Evolutionary conservation across 1,140 invertebrate genomes (phyloP).

Genomic region (Halyomorpha halys): DNA sequence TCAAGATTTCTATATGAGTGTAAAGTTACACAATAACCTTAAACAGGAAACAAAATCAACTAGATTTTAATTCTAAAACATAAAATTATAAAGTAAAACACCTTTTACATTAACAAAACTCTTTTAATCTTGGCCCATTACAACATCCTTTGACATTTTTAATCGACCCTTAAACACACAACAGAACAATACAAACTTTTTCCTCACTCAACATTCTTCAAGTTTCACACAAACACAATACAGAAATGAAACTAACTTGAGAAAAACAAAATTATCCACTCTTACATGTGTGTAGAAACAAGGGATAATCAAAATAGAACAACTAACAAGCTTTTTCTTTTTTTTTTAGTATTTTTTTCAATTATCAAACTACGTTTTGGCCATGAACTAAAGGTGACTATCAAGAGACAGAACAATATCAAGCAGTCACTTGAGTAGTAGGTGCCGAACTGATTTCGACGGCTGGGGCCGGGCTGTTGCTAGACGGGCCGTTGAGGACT

Average conservation of each 20-base stretch:
- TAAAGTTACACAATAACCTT: too few relatives aligned
- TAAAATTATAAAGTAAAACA: too few relatives aligned
- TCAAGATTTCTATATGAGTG: too few relatives aligned
- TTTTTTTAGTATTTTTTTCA: not conserved
- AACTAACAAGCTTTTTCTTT: slow-evolving; percentile 3
- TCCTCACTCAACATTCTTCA: not conserved
- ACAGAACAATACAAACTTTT: slow-evolving; percentile 1
- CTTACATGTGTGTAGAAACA: slow-evolving; percentile 1
- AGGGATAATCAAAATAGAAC: slow-evolving; percentile 4
- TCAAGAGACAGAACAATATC: not conserved
- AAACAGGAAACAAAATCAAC: too few relatives aligned
- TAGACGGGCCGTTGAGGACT: slow-evolving; percentile 42
- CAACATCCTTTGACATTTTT: slow-evolving; percentile 4
- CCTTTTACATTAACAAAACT: too few relatives aligned
- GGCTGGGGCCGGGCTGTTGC: slow-evolving; percentile 34
- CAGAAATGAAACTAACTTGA: slow-evolving; percentile 4
- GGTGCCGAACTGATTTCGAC: slow-evolving; percentile 36
- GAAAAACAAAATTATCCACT: not conserved
- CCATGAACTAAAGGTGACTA: not conserved
- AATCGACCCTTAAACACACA: slow-evolving; percentile 8
- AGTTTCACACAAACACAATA: not conserved
- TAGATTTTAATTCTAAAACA: too few relatives aligned
- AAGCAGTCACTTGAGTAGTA: not conserved
- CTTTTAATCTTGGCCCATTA: too few relatives aligned
- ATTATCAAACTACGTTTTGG: not conserved